A percentile compares a stretch with the other conserved stretches of the same genome.
Conservation (phyloP, 2,113 vertebrate genomes). For the Octodon degus region DNA sequence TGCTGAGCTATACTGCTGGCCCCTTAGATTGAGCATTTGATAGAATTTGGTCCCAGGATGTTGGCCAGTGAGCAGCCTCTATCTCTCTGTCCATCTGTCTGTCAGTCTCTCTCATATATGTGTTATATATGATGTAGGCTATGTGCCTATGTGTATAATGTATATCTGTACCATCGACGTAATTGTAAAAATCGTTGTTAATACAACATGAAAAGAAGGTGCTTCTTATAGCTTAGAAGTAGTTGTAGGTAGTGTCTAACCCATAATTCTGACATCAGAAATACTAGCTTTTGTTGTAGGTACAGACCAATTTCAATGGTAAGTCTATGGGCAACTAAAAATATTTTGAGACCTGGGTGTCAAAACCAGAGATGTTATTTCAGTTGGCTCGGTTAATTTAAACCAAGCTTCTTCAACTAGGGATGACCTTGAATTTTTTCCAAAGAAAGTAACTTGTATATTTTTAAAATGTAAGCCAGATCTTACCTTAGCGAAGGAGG, state of each 20-base stretch:
- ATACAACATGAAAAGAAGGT: neutral
- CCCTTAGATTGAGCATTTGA: neutral
- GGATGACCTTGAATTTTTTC: slow-evolving; percentile 24
- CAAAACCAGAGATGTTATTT: slow-evolving; percentile 37
- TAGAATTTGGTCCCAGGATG: neutral
- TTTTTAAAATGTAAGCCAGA: slow-evolving; percentile 20
- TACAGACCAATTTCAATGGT: neutral
- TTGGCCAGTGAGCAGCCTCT: neutral
- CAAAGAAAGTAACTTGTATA: neutral
- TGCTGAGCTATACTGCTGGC: no score
- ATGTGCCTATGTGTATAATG: neutral
- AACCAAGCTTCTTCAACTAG: neutral
- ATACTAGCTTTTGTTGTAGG: neutral
- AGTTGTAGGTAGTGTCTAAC: neutral
- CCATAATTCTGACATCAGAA: neutral
- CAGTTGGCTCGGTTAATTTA: neutral
- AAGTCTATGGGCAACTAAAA: neutral
- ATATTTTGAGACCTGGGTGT: slow-evolving; percentile 10
- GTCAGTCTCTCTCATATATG: neutral
- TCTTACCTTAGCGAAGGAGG: neutral
- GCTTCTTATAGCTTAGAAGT: neutral
- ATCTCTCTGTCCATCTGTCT: neutral
- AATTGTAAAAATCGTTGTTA: neutral
- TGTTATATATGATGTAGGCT: neutral
- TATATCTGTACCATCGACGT: neutral